phyloP scores from a whole-genome alignment of 2,797 vertebrate genomes.

The Loris lydekkerianus region DNA sequence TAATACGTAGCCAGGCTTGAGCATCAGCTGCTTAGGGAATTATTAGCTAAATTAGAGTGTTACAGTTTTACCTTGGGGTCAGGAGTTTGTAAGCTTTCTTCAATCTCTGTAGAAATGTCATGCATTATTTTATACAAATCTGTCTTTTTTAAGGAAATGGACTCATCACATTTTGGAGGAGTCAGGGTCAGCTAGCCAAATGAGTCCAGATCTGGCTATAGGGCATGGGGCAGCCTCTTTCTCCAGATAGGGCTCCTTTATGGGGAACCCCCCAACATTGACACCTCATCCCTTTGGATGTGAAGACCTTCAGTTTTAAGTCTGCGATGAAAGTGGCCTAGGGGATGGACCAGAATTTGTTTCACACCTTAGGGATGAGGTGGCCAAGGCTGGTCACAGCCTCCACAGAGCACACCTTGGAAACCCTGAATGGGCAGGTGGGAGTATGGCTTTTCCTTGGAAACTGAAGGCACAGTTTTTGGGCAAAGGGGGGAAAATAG shows the following conservation, averaged over 20 bases:
- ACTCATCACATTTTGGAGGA: background rate
- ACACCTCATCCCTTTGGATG: background rate
- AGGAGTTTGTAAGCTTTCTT: background rate
- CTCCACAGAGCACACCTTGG: background rate
- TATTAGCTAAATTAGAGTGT: background rate
- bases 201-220: background rate
- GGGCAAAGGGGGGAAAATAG: background rate
- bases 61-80: background rate
- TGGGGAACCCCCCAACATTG: too few species aligned
- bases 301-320: background rate
- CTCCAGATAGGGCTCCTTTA: background rate
- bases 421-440: background rate
- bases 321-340: accelerated
- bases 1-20: background rate
- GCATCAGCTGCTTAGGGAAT: background rate
- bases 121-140: background rate
- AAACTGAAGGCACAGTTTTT: background rate
- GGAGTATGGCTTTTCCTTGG: background rate
- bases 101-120: background rate
- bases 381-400: too few species aligned
- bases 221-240: background rate
- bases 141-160: background rate
- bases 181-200: background rate
- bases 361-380: background rate
- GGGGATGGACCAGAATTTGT: background rate